phyloP scores from a whole-genome alignment of 2,113 vertebrate species.

The Crotalus helleri region DNA sequence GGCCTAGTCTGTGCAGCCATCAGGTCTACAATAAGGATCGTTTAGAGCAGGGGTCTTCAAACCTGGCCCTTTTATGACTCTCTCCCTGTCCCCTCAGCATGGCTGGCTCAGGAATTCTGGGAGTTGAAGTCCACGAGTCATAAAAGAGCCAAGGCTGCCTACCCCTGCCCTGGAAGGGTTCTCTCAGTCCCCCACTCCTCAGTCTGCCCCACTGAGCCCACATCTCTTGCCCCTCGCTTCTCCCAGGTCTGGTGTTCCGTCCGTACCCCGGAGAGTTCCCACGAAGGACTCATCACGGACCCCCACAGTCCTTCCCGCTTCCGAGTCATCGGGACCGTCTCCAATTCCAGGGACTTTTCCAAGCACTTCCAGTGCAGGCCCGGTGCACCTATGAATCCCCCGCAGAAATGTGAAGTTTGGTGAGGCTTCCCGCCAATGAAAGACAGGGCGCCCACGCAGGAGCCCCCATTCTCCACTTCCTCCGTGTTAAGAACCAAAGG shows the following conservation, averaged over 20 bases:
- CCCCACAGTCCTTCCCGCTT: conserved; percentile 93
- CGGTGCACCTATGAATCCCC: conserved; percentile 88
- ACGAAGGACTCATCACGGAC: conserved; percentile 93
- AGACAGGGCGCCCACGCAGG: background rate
- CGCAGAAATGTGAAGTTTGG: conserved; percentile 93
- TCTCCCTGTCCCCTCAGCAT: too few relatives aligned
- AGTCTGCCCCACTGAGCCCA: background rate
- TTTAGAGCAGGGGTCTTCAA: too few relatives aligned
- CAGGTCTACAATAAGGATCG: too few relatives aligned
- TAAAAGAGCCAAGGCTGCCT: too few relatives aligned
- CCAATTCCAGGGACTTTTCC: conserved; percentile 89
- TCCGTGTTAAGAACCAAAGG: background rate
- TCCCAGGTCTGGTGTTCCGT: conserved; percentile 93
- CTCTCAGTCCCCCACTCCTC: too few relatives aligned
- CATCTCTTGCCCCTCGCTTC: too few relatives aligned
- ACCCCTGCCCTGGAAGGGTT: too few relatives aligned
- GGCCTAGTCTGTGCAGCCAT: too few relatives aligned
- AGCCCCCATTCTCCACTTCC: accelerated
- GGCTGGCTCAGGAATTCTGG: too few relatives aligned
- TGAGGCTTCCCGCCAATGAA: conserved; percentile 60
- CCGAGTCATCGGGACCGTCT: conserved; percentile 89
- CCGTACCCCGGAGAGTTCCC: conserved; percentile 89
- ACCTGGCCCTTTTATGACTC: too few relatives aligned
- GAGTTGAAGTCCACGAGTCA: too few relatives aligned
- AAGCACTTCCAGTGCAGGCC: conserved; percentile 84